Percentiles rank a stretch among this genome's conserved stretches.
Evolutionary conservation across 1,140 invertebrate genomes (phyloP).

Genomic region (Drosophila orosa): DNA sequence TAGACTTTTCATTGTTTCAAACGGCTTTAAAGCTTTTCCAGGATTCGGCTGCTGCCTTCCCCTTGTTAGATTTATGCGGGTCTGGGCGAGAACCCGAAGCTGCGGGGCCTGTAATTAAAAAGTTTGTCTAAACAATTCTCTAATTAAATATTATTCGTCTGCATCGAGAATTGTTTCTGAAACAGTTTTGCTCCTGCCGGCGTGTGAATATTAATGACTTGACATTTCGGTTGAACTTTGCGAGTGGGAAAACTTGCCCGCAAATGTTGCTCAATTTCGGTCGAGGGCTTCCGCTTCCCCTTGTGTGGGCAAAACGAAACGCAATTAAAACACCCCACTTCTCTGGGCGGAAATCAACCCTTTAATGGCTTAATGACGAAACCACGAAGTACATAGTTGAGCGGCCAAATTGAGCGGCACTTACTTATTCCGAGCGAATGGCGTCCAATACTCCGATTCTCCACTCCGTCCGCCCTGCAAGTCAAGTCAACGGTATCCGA

Average conservation of each 20-base stretch:
- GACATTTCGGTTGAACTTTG: slow-evolving; percentile 61
- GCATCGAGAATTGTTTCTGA: slow-evolving; percentile 36
- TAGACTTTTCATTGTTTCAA: background rate
- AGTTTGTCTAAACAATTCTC: slow-evolving; percentile 80
- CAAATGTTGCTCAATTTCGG: slow-evolving; percentile 78
- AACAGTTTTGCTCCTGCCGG: slow-evolving; percentile 34
- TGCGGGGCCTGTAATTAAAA: slow-evolving; percentile 68
- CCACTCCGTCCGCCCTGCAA: slow-evolving; percentile 24
- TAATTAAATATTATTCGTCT: slow-evolving; percentile 80
- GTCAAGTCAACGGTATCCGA: slow-evolving; percentile 7
- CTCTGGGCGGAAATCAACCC: slow-evolving; percentile 10
- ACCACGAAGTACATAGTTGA: slow-evolving; percentile 77
- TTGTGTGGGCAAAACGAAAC: slow-evolving; percentile 38
- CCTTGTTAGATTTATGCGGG: slow-evolving; percentile 66
- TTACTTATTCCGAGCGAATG: slow-evolving; percentile 68
- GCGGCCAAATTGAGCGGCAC: slow-evolving; percentile 77
- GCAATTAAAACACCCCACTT: slow-evolving; percentile 47
- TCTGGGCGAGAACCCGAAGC: slow-evolving; percentile 8
- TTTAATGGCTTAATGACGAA: slow-evolving; percentile 80
- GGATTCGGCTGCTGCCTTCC: slow-evolving; percentile 3
- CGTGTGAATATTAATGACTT: slow-evolving; percentile 79
- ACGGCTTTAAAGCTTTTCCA: slow-evolving; percentile 34
- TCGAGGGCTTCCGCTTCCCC: slow-evolving; percentile 24
- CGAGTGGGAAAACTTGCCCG: slow-evolving; percentile 43
- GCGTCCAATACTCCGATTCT: slow-evolving; percentile 38